Evolutionary conservation across 2,113 vertebrate species (phyloP).

Genomic region (Rutilus rutilus): DNA sequence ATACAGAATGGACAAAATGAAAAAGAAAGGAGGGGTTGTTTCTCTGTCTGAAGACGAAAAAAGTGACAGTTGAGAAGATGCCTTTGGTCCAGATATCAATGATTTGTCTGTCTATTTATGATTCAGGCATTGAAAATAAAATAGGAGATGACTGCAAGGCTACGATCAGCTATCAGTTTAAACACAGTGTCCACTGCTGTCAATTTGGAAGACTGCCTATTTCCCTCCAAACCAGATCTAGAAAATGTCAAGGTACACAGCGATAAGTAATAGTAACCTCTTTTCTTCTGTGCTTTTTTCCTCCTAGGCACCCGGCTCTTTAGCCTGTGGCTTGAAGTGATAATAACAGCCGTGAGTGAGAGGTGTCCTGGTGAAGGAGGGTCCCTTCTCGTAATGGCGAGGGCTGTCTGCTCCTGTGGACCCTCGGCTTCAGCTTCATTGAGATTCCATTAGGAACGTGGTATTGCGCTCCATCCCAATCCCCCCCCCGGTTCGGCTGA

Average conservation of each 20-base stretch:
- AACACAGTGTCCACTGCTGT: constrained; percentile 72
- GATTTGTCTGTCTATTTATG: constrained; percentile 65
- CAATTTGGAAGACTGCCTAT: constrained; percentile 74
- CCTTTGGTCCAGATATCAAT: constrained; percentile 55
- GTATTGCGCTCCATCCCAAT: constrained; percentile 53
- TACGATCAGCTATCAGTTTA: constrained; percentile 74
- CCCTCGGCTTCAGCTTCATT: constrained; percentile 68
- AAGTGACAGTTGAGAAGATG: constrained; percentile 68
- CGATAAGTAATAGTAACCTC: constrained; percentile 69
- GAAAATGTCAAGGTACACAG: constrained; percentile 71
- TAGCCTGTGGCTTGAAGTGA: constrained; percentile 67
- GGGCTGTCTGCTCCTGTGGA: constrained; percentile 66
- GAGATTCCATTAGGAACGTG: constrained; percentile 76
- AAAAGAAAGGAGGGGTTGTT: constrained; percentile 33
- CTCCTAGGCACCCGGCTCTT: constrained; percentile 48
- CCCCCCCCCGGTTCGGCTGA: constrained; percentile 63
- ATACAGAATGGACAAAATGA: constrained; percentile 45
- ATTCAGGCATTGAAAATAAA: constrained; percentile 63
- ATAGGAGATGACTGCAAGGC: constrained; percentile 64
- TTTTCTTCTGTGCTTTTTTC: constrained; percentile 50
- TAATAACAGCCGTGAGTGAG: constrained; percentile 71
- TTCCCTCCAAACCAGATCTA: constrained; percentile 61
- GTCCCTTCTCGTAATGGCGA: constrained; percentile 65
- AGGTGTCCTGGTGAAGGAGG: constrained; percentile 66
- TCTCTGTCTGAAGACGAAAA: neutral